A percentile compares a stretch with the other conserved stretches of the same genome.
These are phyloP conservation scores for Cherax destructor DNA, from an alignment of 1,140 invertebrate genomes.

Conservation along the genomic window DNA sequence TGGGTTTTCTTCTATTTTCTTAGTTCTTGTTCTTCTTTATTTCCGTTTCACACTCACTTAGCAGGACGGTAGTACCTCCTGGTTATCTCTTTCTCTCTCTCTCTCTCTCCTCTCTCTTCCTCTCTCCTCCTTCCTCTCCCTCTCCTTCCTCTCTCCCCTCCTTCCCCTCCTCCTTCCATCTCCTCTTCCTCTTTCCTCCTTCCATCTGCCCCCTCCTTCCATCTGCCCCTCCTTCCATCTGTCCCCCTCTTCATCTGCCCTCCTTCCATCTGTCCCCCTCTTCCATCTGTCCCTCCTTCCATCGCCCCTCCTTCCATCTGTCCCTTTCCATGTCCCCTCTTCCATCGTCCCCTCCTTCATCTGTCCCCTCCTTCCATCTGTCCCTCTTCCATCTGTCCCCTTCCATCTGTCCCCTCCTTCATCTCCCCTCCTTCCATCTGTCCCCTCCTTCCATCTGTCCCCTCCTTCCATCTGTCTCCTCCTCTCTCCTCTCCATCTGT, in stretches of 20 bases:
- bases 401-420: background rate
- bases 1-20: too few relatives aligned
- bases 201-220: background rate
- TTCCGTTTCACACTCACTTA: too few relatives aligned
- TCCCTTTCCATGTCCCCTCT: background rate
- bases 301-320: background rate
- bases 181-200: background rate
- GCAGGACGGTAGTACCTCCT: too few relatives aligned
- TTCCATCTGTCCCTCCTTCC: background rate
- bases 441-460: too few relatives aligned
- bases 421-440: background rate
- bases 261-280: background rate
- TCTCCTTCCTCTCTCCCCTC: background rate
- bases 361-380: background rate
- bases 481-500: too few relatives aligned
- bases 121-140: background rate
- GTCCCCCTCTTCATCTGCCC: background rate
- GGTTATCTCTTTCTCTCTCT: too few relatives aligned
- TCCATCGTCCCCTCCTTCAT: background rate
- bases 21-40: too few relatives aligned
- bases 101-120: background rate
- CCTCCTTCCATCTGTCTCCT: too few relatives aligned
- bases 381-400: background rate
- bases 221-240: background rate
- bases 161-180: background rate